Evolutionary conservation across 2,888 invertebrate genomes (phyloP), one percentile per base, ranked within the genome.

Genomic region (Lottia gigantea): DNA sequence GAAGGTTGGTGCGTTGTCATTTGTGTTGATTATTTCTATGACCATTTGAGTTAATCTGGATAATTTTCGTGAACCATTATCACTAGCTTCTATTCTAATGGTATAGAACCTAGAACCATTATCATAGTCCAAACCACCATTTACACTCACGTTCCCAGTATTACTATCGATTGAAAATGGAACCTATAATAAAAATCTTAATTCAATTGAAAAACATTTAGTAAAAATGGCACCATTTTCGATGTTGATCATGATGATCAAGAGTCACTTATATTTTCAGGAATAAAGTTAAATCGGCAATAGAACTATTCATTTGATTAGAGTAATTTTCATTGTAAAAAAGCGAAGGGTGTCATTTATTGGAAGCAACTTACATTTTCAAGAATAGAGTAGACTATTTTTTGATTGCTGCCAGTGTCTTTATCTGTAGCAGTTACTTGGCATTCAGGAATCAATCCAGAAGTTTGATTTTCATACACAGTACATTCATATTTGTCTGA

Each of bases 1-100:
- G 67, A 74, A 74, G 2, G 6, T 23, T 14, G 72, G 74, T 26
- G 67, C 14, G 25, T 69, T 62, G 16, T 64, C 70, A 66, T 74
- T 74, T n/a, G 66, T 65, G n/a, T 66, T 64, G 11, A 64, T 31
- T 62, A 74, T 61, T 26, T 67, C 25, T 16, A 74, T 62, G 8
- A 62, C 46, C 25, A 74, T 71, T 23, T 55, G 16, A 23, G 61
- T 46, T 46, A 31, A 45, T 23, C 61, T 55, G 46, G 49, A 26
- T 16, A 25, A 31, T 16, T 15, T 14, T 14, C 65, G 69, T 2
- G 11, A 31, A 15, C 69, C 69, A n/a, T 23, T 19, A 46, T 69
- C 69, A 40, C 15, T 40, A 23, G 65, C 69, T 23, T 31, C n/a
- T n/a, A 69, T 25, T 8, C 49, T 19, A n/a, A 69, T 8, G n/a